phyloP scores from a whole-genome alignment of 2,113 vertebrate species.

The Ahaetulla prasina region DNA sequence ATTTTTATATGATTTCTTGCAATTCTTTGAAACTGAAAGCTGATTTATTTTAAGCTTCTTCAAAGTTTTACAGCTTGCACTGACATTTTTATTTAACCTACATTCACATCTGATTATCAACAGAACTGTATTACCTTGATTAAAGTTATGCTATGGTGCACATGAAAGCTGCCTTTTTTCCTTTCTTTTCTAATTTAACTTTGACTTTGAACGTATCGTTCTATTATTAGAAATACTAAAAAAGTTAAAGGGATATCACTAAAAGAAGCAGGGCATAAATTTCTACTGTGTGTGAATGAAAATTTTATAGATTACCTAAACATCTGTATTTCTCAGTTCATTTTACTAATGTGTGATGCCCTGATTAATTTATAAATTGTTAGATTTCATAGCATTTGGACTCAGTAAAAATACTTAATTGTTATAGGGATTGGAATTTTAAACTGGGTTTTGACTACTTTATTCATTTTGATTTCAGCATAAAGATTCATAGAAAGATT shows the following conservation, averaged over 20 bases:
- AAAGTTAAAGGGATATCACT: background rate
- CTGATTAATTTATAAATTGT: background rate
- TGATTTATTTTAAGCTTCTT: background rate
- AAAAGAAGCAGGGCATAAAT: background rate
- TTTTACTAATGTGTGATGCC: background rate
- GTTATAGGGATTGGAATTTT: background rate
- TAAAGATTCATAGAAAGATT: background rate
- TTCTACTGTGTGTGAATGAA: background rate
- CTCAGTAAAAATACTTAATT: background rate
- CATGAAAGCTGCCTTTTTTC: background rate
- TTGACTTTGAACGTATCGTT: background rate
- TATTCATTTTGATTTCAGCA: background rate
- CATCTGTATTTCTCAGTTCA: background rate
- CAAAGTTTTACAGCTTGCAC: background rate
- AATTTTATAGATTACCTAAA: background rate
- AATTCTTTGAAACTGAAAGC: background rate
- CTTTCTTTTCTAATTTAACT: background rate
- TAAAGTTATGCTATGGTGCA: background rate
- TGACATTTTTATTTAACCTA: background rate
- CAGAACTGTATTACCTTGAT: background rate
- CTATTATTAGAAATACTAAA: background rate
- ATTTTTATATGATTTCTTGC: background rate
- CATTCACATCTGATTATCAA: background rate
- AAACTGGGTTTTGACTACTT: background rate
- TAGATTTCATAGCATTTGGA: background rate